Evolutionary conservation across 2,797 vertebrate genomes (phyloP), one percentile per base, ranked within the genome.

Genomic region (Peromyscus attwateri): DNA sequence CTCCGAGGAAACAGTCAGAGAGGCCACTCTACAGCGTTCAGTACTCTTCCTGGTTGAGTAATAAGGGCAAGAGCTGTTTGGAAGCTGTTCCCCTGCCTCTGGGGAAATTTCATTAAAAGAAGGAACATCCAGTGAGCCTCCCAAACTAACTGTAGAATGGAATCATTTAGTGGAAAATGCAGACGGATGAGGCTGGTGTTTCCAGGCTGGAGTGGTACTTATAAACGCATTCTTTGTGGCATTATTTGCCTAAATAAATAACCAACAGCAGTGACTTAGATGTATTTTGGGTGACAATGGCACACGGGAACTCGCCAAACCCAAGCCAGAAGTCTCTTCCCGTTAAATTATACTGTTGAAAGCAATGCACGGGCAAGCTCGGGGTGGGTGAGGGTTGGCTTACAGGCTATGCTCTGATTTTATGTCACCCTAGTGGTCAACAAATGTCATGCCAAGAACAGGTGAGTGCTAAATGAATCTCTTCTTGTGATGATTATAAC

Each of bases 401-500:
- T 91, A 73, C 55, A 76, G 97, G 89, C 43, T 76, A 57, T 92
- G 93, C 87, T 96, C 95, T 95, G 91, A 89, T 91, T 98, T 98
- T 98, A 98, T 97, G 84, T 97, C 96, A 97, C 98, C 98, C 97
- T 87, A 12, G 97, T 92, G 97, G 97, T 98, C 97, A 97, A 98
- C 97, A 98, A 98, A 97, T 98, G 97, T 98, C 98, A 98, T 87
- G 52, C 93, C 91, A 91, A 96, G 97, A 97, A 97, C 97, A 97
- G 97, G 97, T 97, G 98, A 98, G 88, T 91, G 96, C 96, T 97
- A 97, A 98, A 97, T 97, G 97, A 97, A 96, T 97, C 96, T 97
- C 95, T 97, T 97, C 97, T 87, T 97, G 95, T 97, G 98, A 98
- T 97, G 97, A 97, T 97, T 95, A 96, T 97, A 97, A 97, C 97